A percentile compares a stretch with the other conserved stretches of the same genome.
phyloP scores from a whole-genome alignment of 2,113 vertebrate genomes.

The Stegostoma tigrinum region DNA sequence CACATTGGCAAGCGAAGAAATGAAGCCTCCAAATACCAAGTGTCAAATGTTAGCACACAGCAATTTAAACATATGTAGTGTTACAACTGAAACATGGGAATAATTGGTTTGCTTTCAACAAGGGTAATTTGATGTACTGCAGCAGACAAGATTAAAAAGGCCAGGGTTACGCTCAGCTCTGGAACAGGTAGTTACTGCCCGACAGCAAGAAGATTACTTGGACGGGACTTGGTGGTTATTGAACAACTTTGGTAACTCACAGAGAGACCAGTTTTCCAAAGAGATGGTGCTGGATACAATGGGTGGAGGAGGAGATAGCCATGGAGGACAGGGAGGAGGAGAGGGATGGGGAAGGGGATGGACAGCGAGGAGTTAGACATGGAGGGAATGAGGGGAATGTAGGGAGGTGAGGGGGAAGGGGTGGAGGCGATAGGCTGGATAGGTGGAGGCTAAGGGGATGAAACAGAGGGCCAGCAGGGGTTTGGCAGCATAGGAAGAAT shows the following conservation, averaged over 20 bases:
- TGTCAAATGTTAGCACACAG: not conserved
- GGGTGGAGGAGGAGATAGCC: not conserved
- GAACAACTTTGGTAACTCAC: not conserved
- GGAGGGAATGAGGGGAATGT: not conserved
- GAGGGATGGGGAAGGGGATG: not conserved
- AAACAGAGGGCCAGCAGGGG: no score
- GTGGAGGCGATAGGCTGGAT: no score
- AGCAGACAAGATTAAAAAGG: not conserved
- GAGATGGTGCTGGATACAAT: no score
- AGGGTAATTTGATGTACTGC: not conserved
- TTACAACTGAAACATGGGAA: not conserved
- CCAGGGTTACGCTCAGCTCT: not conserved
- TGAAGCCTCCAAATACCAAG: not conserved
- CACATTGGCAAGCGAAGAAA: not conserved
- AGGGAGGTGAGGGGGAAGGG: not conserved
- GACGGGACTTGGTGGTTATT: not conserved
- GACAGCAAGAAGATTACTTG: not conserved
- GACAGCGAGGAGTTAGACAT: no score
- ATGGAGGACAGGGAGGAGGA: not conserved
- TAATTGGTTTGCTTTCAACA: constrained; percentile 16
- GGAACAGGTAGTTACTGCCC: no score
- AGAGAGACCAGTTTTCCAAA: not conserved
- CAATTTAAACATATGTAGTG: not conserved
- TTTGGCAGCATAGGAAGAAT: no score
- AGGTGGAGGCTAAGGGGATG: not conserved